Base-by-base conservation (phyloP, 2,113 vertebrate species). In the Nothocercus julius region DNA sequence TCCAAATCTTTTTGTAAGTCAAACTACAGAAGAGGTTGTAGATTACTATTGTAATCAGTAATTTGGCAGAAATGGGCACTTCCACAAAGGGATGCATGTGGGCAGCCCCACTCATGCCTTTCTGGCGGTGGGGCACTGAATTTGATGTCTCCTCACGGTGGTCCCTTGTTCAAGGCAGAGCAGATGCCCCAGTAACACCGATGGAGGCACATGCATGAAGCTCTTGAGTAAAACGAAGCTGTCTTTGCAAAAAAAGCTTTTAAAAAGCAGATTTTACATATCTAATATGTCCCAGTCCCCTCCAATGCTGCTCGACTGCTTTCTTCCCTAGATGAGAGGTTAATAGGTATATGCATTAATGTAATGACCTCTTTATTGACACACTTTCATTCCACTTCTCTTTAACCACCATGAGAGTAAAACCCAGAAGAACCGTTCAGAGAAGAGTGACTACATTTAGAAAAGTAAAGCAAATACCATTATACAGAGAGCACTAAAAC, bases 361-460 rank as follows among this genome's bases (percentile, higher is more conserved):
- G n/a, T 56, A 82, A 91, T 95, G 87, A 97, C 93, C 96, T 90
- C 77, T 85, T 94, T 94, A 93, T 84, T 95, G 95, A 97, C 95
- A 92, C 68, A 53, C 44, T 94, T 94, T 97, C 51, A 34, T 92
- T 96, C 93, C 74, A 49, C 90, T 95, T 95, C 90, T 96, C 53
- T 82, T 97, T 90, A 92, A 96, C 84, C 86, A 94, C 92, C 96
- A 45, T 1, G 64, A 96, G 96, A 95, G 82, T 53, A 97, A 93
- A 92, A 93, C 81, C 86, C 95, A 95, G 78, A 90, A 90, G 94
- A 96, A 93, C 90, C 83, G 87, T 96, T 94, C 89, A 90, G 92
- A 90, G 76, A 96, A 93, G 63, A 95, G 92, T 97, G 96, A 94
- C 94, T 95, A 97, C 92, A 96, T 86, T 90, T 96, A 91, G 86